A percentile compares a stretch with the other conserved stretches of the same genome.
Conservation (phyloP, 2,888 invertebrate genomes). For the Machimus rusticus region DNA sequence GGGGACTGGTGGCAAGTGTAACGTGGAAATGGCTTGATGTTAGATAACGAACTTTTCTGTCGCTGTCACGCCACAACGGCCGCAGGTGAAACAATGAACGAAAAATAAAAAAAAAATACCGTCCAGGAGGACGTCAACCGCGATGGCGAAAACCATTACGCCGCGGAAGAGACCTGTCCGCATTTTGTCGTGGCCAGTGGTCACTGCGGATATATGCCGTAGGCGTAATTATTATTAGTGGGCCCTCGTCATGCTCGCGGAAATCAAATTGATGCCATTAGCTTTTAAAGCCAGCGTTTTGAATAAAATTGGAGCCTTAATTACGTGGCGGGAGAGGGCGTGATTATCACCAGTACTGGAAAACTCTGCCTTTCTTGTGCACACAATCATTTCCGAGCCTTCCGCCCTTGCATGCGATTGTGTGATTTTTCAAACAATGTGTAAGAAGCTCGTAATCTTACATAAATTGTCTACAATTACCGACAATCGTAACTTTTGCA, state of each 20-base stretch:
- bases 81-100: background rate
- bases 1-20: background rate
- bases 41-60: background rate
- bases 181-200: conserved; percentile 9
- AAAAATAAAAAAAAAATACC: background rate
- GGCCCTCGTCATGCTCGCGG: background rate
- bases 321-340: background rate
- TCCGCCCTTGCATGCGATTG: background rate
- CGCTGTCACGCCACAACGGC: background rate
- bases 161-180: background rate
- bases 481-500: background rate
- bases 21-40: background rate
- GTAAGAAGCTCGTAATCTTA: background rate
- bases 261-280: background rate
- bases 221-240: background rate
- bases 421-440: background rate
- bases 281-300: background rate
- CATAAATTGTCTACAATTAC: background rate
- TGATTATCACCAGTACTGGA: background rate
- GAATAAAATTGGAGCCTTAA: background rate
- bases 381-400: background rate
- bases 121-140: background rate
- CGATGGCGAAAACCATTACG: background rate
- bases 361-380: background rate
- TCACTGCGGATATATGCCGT: background rate